Base-by-base conservation (phyloP, 2,888 invertebrate species). In the Hydriomena furcata region DNA sequence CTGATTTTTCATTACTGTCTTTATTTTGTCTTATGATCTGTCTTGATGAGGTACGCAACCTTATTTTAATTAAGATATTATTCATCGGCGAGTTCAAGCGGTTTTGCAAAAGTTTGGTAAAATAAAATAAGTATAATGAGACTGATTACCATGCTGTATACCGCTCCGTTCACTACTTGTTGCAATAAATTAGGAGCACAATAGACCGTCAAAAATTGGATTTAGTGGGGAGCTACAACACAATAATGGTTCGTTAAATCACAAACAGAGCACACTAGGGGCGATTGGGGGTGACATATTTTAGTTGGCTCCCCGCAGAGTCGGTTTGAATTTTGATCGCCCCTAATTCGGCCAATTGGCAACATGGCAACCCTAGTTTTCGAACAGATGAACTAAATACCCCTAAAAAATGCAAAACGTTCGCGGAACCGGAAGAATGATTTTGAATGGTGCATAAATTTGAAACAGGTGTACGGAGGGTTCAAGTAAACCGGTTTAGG, bases 161-260 rank as follows among this genome's bases (percentile, higher is more conserved):
- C 53, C 54, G 31, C 17, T 30, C 11, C 17, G 10, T 25, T 10
- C 43, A 25, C 25, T 73, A 76, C 74, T 76, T 69, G 72, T 76
- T 51, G 55, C 55, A 70, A 77, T 74, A 77, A 77, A 81, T 80
- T 75, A 78, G 73, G 49, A 52, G 58, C 45, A 77, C 76, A 78
- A 80, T 71, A 71, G 71, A 68, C 70, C 69, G 69, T 71, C 73
- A 71, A 72, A 80, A 85, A 81, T 85, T 61, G 68, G 76, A 81
- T 82, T 80, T 74, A 73, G 71, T 68, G 71, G 85, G 79, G 82
- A 72, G 71, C 73, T 70, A 58, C 68, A 67, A 74, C 75, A 84
- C 84, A 88, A 88, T 84, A 79, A 83, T 66, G 86, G 76, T 86
- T 87, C 87, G 84, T 88, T 88, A 84, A 79, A 78, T 76, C 70